Percentiles rank a stretch among this genome's conserved stretches.
Evolutionary conservation across 2,113 vertebrate genomes (phyloP).

Genomic region (Rousettus leschenaultii): DNA sequence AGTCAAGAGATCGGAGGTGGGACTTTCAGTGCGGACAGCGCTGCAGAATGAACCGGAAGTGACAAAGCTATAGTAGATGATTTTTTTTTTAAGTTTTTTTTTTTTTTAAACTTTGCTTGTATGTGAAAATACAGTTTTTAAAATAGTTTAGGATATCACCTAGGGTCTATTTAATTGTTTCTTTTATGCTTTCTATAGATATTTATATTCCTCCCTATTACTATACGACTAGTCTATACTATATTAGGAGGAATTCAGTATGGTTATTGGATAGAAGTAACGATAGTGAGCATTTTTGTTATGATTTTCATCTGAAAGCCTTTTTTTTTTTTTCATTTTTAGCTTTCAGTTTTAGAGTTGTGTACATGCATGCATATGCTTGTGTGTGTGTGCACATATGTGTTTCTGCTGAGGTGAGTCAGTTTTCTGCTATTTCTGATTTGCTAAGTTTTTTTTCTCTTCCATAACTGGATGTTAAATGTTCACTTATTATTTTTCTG

Average conservation of each 20-base stretch:
- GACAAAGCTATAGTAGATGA: background rate
- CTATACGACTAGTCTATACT: background rate
- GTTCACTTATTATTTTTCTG: background rate
- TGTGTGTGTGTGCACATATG: background rate
- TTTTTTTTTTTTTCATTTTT: background rate
- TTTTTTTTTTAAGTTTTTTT: background rate
- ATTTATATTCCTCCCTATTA: background rate
- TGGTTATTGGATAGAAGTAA: background rate
- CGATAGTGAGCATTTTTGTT: background rate
- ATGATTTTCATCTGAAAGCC: background rate
- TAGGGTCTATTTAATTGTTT: background rate
- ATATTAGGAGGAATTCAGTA: background rate
- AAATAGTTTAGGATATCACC: background rate
- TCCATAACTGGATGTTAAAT: background rate
- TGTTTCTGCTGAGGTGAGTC: background rate
- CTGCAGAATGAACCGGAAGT: background rate
- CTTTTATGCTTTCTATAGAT: background rate
- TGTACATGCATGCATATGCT: too few species aligned
- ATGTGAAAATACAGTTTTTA: background rate
- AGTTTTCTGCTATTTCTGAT: background rate
- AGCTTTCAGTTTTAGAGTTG: background rate
- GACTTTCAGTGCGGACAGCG: background rate
- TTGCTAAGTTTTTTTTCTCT: background rate
- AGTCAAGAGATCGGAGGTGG: background rate
- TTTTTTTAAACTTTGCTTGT: background rate